These are phyloP conservation scores for Drosophila mulleri DNA, from an alignment of 2,888 invertebrate genomes.

Conservation along the genomic window DNA sequence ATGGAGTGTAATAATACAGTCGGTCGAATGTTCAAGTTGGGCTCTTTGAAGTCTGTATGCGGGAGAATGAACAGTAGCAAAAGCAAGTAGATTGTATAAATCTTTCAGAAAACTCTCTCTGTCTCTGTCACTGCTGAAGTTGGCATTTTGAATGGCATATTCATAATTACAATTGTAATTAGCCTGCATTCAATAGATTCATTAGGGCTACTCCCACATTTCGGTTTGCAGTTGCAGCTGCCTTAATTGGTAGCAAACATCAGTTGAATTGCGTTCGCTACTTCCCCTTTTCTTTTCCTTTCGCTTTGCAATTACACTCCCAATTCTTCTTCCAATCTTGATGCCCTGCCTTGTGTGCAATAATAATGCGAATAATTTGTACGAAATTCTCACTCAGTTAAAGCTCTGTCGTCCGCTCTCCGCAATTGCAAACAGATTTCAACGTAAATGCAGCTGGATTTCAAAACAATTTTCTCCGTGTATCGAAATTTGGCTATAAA, in stretches of 20 bases:
- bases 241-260: conserved; percentile 16
- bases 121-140: neutral
- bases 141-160: conserved; percentile 14
- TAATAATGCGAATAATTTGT: conserved; percentile 41
- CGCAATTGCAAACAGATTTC: conserved; percentile 26
- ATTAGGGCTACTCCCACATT: conserved; percentile 16
- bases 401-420: conserved; percentile 32
- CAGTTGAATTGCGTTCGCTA: neutral
- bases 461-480: conserved; percentile 19
- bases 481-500: conserved; percentile 31
- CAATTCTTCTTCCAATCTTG: neutral
- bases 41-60: neutral
- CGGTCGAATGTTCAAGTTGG: too few species aligned
- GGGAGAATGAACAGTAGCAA: too few species aligned
- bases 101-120: too few species aligned
- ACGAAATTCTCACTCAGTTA: conserved; percentile 48
- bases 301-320: too few species aligned
- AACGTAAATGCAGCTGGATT: conserved; percentile 21
- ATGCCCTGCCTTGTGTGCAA: conserved; percentile 6
- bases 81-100: too few species aligned
- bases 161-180: conserved; percentile 37
- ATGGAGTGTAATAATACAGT: too few species aligned
- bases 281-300: neutral
- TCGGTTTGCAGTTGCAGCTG: conserved; percentile 1
- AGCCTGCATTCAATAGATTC: conserved; percentile 36